Percentiles rank a stretch among this genome's conserved stretches.
Conservation (phyloP, 2,888 invertebrate genomes). For the Drosophila melanosoma region DNA sequence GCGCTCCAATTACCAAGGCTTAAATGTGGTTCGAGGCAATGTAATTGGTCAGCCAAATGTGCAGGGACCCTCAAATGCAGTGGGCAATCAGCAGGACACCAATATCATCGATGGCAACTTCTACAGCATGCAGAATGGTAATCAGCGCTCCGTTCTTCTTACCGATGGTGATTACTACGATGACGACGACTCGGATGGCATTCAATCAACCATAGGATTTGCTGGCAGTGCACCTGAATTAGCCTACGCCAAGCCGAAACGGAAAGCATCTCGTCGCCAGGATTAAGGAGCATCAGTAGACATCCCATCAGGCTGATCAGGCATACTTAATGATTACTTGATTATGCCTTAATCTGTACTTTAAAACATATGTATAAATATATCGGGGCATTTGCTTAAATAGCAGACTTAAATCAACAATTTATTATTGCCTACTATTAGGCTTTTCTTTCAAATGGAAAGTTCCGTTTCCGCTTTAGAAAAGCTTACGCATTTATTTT, state of each 20-base stretch:
- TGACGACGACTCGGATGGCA: constrained; percentile 35
- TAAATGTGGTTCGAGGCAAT: constrained; percentile 67
- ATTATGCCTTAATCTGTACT: background rate
- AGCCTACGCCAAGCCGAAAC: constrained; percentile 49
- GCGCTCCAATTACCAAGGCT: constrained; percentile 68
- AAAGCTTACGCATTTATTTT: constrained; percentile 1
- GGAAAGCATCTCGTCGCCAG: constrained; percentile 24
- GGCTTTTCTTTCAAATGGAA: background rate
- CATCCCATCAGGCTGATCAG: constrained; percentile 72
- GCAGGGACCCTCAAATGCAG: constrained; percentile 44
- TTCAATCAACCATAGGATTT: constrained; percentile 39
- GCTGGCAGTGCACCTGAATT: constrained; percentile 56
- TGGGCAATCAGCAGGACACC: constrained; percentile 71
- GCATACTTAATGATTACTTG: constrained; percentile 18
- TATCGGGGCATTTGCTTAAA: constrained; percentile 66
- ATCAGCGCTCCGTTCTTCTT: constrained; percentile 42
- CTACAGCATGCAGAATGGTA: constrained; percentile 52
- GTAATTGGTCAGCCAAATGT: constrained; percentile 64
- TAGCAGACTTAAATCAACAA: constrained; percentile 41
- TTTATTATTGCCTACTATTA: constrained; percentile 42
- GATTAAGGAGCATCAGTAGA: constrained; percentile 43
- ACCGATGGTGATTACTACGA: constrained; percentile 64
- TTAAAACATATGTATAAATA: constrained; percentile 23
- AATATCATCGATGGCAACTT: constrained; percentile 73
- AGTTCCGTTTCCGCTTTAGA: constrained; percentile 49